phyloP scores from a whole-genome alignment of 2,113 vertebrate genomes.

The Trogon melanurus region DNA sequence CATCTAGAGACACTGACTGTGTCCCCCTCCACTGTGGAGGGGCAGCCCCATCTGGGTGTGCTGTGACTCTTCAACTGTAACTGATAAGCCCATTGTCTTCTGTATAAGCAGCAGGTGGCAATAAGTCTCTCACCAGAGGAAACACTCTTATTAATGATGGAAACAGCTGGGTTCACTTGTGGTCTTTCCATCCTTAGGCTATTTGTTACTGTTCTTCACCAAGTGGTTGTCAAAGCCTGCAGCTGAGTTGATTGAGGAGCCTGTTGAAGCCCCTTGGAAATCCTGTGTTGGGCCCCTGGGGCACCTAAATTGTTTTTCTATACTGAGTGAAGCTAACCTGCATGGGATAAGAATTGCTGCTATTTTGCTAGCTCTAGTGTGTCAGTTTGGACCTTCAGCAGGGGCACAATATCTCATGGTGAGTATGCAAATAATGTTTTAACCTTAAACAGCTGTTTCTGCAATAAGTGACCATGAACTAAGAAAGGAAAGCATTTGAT shows the following conservation, averaged over 20 bases:
- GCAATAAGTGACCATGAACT: background rate
- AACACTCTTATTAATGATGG: background rate
- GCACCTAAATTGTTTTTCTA: rapidly evolving
- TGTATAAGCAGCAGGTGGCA: background rate
- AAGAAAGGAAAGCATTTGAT: background rate
- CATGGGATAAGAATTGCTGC: rapidly evolving
- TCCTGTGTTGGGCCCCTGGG: rapidly evolving
- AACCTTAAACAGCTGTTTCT: background rate
- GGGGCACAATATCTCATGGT: background rate
- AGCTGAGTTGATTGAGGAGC: background rate
- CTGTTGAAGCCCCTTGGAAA: rapidly evolving
- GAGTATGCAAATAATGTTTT: background rate
- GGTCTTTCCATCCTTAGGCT: background rate
- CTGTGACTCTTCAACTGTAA: background rate
- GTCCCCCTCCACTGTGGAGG: rapidly evolving
- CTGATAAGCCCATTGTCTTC: background rate
- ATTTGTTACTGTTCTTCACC: background rate
- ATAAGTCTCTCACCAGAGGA: background rate
- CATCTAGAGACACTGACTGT: rapidly evolving
- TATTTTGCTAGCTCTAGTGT: background rate
- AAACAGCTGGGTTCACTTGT: background rate
- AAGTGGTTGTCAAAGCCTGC: background rate
- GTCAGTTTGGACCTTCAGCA: background rate
- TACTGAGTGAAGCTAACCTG: background rate
- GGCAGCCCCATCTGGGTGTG: background rate